phyloP scores from a whole-genome alignment of 2,888 invertebrate genomes.

The Lamellibrachia columna region DNA sequence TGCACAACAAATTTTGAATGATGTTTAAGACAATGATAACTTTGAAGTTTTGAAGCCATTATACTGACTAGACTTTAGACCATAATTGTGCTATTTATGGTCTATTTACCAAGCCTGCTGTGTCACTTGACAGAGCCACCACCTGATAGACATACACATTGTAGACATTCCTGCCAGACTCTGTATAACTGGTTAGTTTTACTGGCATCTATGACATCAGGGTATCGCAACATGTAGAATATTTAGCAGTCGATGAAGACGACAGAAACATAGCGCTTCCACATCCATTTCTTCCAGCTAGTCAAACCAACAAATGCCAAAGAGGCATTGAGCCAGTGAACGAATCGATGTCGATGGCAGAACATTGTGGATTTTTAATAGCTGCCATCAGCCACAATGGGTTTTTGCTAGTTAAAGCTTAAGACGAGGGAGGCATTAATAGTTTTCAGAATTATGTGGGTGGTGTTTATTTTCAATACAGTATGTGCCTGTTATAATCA shows the following conservation, averaged over 20 bases:
- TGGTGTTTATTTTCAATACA: slow-evolving; percentile 11
- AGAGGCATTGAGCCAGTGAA: neutral
- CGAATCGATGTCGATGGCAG: neutral
- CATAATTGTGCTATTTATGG: too few species aligned
- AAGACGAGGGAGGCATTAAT: neutral
- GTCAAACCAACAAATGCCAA: neutral
- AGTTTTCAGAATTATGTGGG: slow-evolving; percentile 5
- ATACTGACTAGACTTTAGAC: too few species aligned
- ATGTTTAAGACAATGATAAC: too few species aligned
- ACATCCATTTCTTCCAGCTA: neutral
- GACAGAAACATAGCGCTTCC: neutral
- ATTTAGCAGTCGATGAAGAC: neutral
- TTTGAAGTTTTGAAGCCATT: too few species aligned
- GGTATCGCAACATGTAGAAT: neutral
- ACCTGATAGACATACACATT: too few species aligned
- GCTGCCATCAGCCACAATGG: neutral
- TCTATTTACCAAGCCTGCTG: too few species aligned
- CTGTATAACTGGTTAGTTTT: too few species aligned
- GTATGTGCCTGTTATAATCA: neutral
- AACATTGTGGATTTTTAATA: slow-evolving; percentile 11
- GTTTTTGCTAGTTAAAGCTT: neutral
- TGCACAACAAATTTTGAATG: too few species aligned
- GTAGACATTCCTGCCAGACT: too few species aligned
- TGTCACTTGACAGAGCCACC: too few species aligned
- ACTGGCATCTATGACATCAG: too few species aligned